Base-by-base conservation (phyloP, 2,797 vertebrate species). In the Enteromius unitaeniatus region DNA sequence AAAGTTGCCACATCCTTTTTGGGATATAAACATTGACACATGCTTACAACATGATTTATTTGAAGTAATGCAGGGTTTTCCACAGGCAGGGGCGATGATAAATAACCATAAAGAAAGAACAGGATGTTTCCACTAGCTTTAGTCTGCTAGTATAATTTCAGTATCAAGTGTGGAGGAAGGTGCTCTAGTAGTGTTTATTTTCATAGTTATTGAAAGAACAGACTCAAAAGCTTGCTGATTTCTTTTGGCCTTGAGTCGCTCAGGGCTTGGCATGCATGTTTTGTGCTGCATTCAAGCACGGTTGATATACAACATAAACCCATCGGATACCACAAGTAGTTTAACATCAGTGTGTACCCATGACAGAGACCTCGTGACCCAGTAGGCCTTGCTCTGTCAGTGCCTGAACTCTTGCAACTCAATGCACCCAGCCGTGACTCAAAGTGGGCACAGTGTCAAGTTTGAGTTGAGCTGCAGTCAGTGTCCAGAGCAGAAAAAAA, bases 311-410 rank as follows among this genome's bases (percentile, higher is more conserved):
- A 55, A 37, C 49, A 31, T 31, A 64, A 31, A 64, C 26, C 17
- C 55, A 42, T 3, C 2, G 1, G 62, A 64, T 37, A 81, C 15
- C 74, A 82, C 82, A 86, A 17, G 83, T 73, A 88, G 86, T 86
- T 90, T 88, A 84, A 86, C 60, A 81, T 84, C 53, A 85, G 60
- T 51, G 60, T 42, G 53, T 53, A 81, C 47, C 58, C 79, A 26
- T 80, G 72, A 51, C 77, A 65, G 60, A 85, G 65, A 82, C 47
- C 45, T 78, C 15, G 58, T 78, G 77, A 58, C 51, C 37, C 17
- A 47, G n/a, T 64, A 64, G 79, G 62, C 80, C 26, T 82, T 67
- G 5, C 9, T 53, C 13, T n/a, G 11, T 60, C 31, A 40, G 15
- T 58, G 28, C 51, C 45, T 68, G 53, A 79, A 64, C 45, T 37